phyloP scores from a whole-genome alignment of 2,888 invertebrate genomes.

The Opisthograptis luteolata region DNA sequence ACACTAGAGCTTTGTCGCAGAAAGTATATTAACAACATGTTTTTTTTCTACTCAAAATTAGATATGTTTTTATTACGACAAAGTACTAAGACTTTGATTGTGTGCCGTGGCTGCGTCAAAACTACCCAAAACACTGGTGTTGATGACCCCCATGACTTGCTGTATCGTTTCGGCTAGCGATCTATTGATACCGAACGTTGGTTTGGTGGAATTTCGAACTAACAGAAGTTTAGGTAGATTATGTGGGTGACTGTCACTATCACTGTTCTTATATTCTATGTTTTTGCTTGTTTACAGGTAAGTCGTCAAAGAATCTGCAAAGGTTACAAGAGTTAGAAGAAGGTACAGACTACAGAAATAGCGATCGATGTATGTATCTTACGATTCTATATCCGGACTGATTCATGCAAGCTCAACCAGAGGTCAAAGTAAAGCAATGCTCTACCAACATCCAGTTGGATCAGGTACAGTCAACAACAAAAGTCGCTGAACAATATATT shows the following conservation, averaged over 20 bases:
- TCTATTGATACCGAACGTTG: conserved; percentile 60
- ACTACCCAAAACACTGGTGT: conserved; percentile 67
- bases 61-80: conserved; percentile 4
- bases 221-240: conserved; percentile 4
- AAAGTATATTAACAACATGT: too few relatives aligned
- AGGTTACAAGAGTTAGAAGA: background rate
- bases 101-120: conserved; percentile 50
- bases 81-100: background rate
- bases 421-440: too few relatives aligned
- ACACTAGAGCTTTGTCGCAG: too few relatives aligned
- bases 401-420: too few relatives aligned
- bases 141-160: conserved; percentile 78
- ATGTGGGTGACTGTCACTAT: background rate
- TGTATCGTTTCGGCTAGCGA: conserved; percentile 54
- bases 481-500: too few relatives aligned
- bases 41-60: too few relatives aligned
- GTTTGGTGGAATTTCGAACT: conserved; percentile 33
- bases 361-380: too few relatives aligned
- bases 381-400: too few relatives aligned
- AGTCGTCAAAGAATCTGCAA: conserved; percentile 5
- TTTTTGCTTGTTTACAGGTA: conserved; percentile 9
- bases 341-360: background rate
- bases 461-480: too few relatives aligned
- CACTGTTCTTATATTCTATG: background rate
- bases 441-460: too few relatives aligned